Conservation (phyloP, 2,888 invertebrate genomes). For the Aleiodes alternator region DNA sequence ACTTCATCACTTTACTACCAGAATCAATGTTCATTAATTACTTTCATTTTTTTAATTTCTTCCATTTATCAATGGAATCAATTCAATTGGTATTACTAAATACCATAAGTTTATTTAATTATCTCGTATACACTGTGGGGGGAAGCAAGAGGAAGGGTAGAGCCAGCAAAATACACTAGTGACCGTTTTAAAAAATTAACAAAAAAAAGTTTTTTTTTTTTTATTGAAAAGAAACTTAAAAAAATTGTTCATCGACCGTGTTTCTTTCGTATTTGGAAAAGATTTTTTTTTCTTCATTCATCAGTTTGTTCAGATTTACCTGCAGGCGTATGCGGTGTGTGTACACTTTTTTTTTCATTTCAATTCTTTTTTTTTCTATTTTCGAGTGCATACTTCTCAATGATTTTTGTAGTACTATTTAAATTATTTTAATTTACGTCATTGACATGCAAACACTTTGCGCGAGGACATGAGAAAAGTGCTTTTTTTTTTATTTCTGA, state of each 20-base stretch:
- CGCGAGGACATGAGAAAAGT: too few species aligned
- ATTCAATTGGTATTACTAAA: constrained; percentile 22
- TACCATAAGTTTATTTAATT: constrained; percentile 38
- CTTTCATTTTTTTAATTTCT: constrained; percentile 48
- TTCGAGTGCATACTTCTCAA: constrained; percentile 48
- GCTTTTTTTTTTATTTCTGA: neutral
- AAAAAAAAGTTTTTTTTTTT: constrained; percentile 24
- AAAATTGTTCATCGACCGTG: constrained; percentile 46
- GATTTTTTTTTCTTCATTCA: constrained; percentile 39
- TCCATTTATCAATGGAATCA: constrained; percentile 38
- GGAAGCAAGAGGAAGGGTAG: constrained; percentile 76
- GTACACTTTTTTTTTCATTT: constrained; percentile 48
- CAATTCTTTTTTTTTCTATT: constrained; percentile 14
- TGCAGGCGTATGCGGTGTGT: constrained; percentile 58
- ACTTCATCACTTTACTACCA: constrained; percentile 9
- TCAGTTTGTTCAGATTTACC: constrained; percentile 42
- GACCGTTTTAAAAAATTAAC: constrained; percentile 55
- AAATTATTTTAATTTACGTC: neutral
- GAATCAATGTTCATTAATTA: constrained; percentile 56
- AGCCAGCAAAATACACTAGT: constrained; percentile 73
- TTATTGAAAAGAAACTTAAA: too few species aligned
- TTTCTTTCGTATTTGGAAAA: constrained; percentile 54
- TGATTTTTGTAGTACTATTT: neutral
- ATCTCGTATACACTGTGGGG: constrained; percentile 67
- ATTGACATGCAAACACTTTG: too few species aligned